Evolutionary conservation across 2,797 vertebrate genomes (phyloP).

Genomic region (Coluber constrictor): DNA sequence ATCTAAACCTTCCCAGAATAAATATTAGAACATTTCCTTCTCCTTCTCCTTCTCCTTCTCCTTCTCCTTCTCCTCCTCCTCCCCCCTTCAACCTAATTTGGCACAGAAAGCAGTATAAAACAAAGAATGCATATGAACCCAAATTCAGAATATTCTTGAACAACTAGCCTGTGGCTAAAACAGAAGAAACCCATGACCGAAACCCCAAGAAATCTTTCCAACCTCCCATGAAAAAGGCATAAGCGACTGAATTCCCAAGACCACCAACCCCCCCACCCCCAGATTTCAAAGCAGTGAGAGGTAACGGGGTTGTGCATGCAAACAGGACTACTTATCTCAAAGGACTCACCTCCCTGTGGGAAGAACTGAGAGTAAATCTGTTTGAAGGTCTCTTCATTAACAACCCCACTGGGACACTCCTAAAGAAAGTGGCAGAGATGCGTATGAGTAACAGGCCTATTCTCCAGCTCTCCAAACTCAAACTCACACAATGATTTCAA

Average conservation of each 20-base stretch:
- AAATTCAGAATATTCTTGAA: neutral
- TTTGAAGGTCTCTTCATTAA: slow-evolving; percentile 98
- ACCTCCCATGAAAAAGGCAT: neutral
- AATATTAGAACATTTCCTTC: neutral
- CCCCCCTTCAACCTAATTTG: neutral
- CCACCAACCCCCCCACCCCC: neutral
- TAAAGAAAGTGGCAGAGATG: slow-evolving; percentile 63
- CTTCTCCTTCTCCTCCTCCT: neutral
- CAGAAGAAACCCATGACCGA: neutral
- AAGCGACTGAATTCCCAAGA: neutral
- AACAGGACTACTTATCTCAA: slow-evolving; percentile 30
- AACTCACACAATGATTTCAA: neutral
- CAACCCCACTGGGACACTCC: slow-evolving; percentile 97
- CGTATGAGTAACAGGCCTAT: slow-evolving; percentile 32
- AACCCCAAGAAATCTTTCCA: neutral
- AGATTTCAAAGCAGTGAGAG: slow-evolving; percentile 22
- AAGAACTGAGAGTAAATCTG: slow-evolving; percentile 98
- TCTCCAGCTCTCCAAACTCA: neutral
- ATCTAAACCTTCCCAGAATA: neutral
- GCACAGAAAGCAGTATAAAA: neutral
- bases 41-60: rapidly evolving
- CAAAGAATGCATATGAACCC: neutral
- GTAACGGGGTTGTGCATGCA: slow-evolving; percentile 14
- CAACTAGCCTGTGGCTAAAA: neutral
- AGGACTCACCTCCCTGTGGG: slow-evolving; percentile 93